These are phyloP conservation scores for Australoheros facetus DNA, from an alignment of 2,797 vertebrate genomes.

Conservation along the genomic window DNA sequence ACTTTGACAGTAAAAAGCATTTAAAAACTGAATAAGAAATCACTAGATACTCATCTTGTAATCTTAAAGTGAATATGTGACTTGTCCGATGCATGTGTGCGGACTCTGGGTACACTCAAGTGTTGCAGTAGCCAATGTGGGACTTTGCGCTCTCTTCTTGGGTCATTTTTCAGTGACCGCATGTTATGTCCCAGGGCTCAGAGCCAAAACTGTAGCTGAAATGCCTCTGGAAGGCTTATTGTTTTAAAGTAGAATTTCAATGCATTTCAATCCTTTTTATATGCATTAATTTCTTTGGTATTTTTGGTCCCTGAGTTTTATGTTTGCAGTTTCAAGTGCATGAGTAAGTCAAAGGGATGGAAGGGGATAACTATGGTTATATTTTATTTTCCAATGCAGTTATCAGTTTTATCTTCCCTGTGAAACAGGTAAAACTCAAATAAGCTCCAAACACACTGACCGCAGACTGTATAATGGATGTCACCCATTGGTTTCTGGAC, in stretches of 20 bases:
- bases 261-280: slow-evolving; percentile 27
- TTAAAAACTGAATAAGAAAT: background rate
- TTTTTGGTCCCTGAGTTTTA: background rate
- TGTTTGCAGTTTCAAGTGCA: background rate
- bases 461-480: background rate
- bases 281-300: slow-evolving; percentile 14
- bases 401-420: background rate
- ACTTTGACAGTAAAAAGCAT: background rate
- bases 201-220: slow-evolving; percentile 17
- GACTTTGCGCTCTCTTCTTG: background rate
- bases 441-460: slow-evolving; percentile 1
- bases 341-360: background rate
- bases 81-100: background rate
- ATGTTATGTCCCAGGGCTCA: slow-evolving; percentile 3
- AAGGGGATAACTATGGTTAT: background rate
- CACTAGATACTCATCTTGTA: background rate
- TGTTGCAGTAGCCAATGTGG: slow-evolving; percentile 1
- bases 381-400: background rate
- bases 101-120: background rate
- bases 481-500: background rate
- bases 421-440: background rate
- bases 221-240: slow-evolving; percentile 35
- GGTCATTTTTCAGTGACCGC: slow-evolving; percentile 27
- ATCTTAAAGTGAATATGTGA: background rate
- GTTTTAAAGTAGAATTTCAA: slow-evolving; percentile 15